phyloP scores from a whole-genome alignment of 1,140 invertebrate genomes.

The Lerema accius region DNA sequence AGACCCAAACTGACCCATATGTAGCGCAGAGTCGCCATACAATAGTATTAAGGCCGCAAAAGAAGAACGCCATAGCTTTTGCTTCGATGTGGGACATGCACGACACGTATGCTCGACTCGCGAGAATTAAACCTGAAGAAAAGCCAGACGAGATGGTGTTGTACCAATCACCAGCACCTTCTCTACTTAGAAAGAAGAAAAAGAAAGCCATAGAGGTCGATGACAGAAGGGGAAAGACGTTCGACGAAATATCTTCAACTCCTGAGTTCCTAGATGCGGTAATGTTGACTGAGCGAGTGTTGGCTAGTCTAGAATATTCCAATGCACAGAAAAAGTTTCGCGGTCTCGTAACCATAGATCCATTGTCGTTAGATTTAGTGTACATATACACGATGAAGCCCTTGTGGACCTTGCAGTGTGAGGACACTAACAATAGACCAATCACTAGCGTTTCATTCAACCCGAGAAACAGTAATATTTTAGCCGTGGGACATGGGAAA shows the following conservation, averaged over 20 bases:
- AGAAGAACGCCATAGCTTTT: constrained; percentile 83
- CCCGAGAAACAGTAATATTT: constrained; percentile 84
- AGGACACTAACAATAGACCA: constrained; percentile 71
- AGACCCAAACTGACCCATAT: constrained; percentile 86
- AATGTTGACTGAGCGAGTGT: constrained; percentile 86
- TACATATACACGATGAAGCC: constrained; percentile 85
- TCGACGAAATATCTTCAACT: constrained; percentile 65
- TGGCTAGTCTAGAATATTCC: constrained; percentile 86
- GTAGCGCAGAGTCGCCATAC: constrained; percentile 85
- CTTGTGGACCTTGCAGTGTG: constrained; percentile 85
- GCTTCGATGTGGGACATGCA: constrained; percentile 90
- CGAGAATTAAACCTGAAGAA: constrained; percentile 61
- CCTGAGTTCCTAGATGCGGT: constrained; percentile 84
- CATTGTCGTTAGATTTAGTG: constrained; percentile 83
- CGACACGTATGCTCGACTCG: constrained; percentile 84
- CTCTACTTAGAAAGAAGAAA: constrained; percentile 58
- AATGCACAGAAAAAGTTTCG: constrained; percentile 86
- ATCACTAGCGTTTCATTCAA: constrained; percentile 86
- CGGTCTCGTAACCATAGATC: constrained; percentile 84
- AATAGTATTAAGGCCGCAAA: constrained; percentile 80
- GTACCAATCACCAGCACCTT: constrained; percentile 63
- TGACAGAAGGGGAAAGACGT: constrained; percentile 49
- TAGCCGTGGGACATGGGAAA: constrained; percentile 89
- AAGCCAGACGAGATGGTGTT: constrained; percentile 79
- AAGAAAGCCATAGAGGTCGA: constrained; percentile 36